phyloP scores from a whole-genome alignment of 2,888 invertebrate genomes.

The Ceramica pisi region DNA sequence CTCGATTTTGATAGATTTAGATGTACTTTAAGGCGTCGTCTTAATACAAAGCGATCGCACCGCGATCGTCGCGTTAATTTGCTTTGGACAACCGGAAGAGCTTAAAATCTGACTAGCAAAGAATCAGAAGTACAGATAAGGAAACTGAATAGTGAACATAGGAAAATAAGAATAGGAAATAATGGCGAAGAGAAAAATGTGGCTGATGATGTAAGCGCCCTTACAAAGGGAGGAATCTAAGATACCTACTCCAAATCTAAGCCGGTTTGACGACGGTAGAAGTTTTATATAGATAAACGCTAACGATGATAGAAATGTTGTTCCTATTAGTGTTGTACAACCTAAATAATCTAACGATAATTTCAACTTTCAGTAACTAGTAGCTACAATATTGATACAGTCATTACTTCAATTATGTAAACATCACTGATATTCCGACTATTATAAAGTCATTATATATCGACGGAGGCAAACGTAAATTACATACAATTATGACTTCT shows the following conservation, averaged over 20 bases:
- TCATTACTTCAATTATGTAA: constrained; percentile 39
- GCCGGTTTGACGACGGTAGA: not conserved
- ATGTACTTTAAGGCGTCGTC: not conserved
- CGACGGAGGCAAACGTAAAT: constrained; percentile 46
- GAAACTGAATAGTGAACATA: not conserved
- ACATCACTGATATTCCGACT: constrained; percentile 51
- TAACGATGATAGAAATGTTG: not conserved
- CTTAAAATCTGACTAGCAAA: not conserved
- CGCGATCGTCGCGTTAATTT: not conserved
- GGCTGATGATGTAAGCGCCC: not conserved
- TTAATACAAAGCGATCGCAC: not conserved
- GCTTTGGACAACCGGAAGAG: not conserved
- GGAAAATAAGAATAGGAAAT: not conserved
- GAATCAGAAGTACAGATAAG: not conserved
- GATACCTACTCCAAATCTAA: not conserved
- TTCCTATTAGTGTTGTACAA: not conserved
- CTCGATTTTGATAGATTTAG: too few species aligned
- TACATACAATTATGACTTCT: constrained; percentile 54
- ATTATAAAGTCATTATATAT: constrained; percentile 57
- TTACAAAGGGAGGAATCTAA: too few species aligned
- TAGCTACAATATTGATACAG: constrained; percentile 36
- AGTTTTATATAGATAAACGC: too few species aligned
- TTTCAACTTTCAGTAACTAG: constrained; percentile 17
- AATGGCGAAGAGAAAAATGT: not conserved
- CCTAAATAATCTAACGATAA: constrained; percentile 6